Percentiles rank a stretch among this genome's conserved stretches.
These are phyloP conservation scores for Okamejei kenojei DNA, from an alignment of 2,797 vertebrate genomes.

Conservation along the genomic window DNA sequence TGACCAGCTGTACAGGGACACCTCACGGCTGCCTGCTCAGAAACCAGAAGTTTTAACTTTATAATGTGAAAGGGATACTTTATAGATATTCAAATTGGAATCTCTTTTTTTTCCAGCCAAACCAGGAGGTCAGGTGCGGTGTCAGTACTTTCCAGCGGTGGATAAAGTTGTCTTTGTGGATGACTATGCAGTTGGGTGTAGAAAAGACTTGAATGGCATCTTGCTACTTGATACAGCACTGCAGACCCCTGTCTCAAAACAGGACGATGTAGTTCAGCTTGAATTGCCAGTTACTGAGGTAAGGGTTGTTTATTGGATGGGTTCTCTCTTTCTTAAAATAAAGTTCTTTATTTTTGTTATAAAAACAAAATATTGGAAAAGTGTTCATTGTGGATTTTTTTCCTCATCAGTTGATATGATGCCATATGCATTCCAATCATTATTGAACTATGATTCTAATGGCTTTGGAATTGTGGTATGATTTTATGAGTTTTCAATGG, in stretches of 20 bases:
- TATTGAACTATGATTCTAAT: not conserved
- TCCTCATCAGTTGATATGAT: not conserved
- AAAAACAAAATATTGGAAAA: not conserved
- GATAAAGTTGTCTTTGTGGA: conserved; percentile 99
- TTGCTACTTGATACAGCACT: conserved; percentile 93
- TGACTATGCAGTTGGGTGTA: conserved; percentile 93
- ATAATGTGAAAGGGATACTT: not conserved
- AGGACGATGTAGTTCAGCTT: conserved; percentile 94
- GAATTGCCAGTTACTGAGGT: conserved; percentile 97
- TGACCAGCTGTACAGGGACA: too few species aligned
- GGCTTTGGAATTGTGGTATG: not conserved
- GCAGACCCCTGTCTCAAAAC: conserved; percentile 89
- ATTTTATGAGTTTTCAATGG: not conserved
- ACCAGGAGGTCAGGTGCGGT: conserved; percentile 88
- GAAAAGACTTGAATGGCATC: conserved; percentile 97
- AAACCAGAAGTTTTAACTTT: not conserved
- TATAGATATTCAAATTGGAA: not conserved
- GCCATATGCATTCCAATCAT: not conserved
- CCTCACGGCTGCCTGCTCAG: too few species aligned
- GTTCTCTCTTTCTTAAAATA: conserved; percentile 33
- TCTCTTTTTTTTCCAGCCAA: conserved; percentile 66
- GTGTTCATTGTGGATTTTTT: not conserved
- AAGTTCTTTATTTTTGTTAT: not conserved
- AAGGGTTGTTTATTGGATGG: conserved; percentile 45
- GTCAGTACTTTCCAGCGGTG: conserved; percentile 95